Base-by-base conservation (phyloP, 92 coral and sea anemone species). In the Palythoa caribaeorum region DNA sequence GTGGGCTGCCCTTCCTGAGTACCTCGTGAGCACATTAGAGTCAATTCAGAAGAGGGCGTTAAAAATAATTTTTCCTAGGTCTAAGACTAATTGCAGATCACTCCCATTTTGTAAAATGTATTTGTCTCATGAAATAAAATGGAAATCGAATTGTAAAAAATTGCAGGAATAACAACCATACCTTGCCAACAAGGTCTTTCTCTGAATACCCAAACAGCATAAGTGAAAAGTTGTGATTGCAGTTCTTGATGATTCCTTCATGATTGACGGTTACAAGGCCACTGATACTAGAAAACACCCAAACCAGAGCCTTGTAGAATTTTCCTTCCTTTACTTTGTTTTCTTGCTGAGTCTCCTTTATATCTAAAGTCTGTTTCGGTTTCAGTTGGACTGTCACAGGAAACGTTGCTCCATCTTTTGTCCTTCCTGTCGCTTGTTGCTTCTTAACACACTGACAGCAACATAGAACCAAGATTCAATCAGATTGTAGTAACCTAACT, bases 211-310 rank as follows among this genome's bases (percentile, higher is more conserved):
- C 99, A 89, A 96, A 95, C 80, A 96, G 92, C 94, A 95, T 80
- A 5, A 96, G 89, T 0, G 99, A 88, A 88, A 96, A 96, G 93
- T 96, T 96, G 59, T 91, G 95, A 78, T 96, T 96, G 37, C 97
- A 96, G 38, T 94, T 95, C 62, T 92, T 92, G 51, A 96, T 95
- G 17, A 86, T 53, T 7, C 99, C 99, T 51, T 96, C 94, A 13
- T 94, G 96, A 0, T 92, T 91, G 39, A 96, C 93, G 2, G 96
- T 93, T 7, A 96, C 94, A 83, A 96, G 84, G 1, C 99, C 99
- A 85, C 99, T 96, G 88, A 96, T 96, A 40, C 94, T 95, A 19
- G 98, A 92, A 87, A 95, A 96, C 70, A 96, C 99, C 96, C 98
- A 96, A 3, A 96, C 90, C 52, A 93, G 62, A 11, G 94, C 99